phyloP scores from a whole-genome alignment of 2,797 vertebrate species.

The Sparus aurata region DNA sequence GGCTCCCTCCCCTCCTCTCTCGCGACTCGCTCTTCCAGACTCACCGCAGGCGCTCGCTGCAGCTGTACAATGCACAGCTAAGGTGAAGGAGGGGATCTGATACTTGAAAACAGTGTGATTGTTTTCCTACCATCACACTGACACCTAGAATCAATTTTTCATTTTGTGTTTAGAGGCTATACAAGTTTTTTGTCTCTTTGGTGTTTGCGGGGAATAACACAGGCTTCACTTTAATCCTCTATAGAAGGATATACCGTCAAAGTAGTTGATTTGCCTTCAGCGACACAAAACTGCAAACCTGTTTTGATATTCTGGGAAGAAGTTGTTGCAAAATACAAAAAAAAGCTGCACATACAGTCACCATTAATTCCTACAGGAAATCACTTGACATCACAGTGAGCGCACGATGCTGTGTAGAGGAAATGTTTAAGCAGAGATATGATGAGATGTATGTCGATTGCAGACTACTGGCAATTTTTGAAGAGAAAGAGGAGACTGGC shows the following conservation, averaged over 20 bases:
- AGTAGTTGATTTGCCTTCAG: constrained; percentile 53
- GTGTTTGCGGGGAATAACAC: constrained; percentile 54
- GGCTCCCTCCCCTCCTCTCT: constrained; percentile 40
- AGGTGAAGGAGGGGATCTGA: constrained; percentile 46
- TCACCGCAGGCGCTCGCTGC: constrained; percentile 56
- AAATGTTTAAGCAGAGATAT: constrained; percentile 49
- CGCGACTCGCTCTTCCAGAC: constrained; percentile 43
- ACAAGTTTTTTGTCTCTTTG: constrained; percentile 52
- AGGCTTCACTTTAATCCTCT: constrained; percentile 38
- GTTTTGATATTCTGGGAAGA: constrained; percentile 31
- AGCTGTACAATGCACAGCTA: constrained; percentile 56
- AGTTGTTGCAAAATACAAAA: constrained; percentile 1
- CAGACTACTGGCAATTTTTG: constrained; percentile 59
- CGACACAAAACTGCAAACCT: constrained; percentile 33
- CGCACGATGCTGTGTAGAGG: constrained; percentile 42
- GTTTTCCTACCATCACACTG: constrained; percentile 58
- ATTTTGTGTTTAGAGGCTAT: constrained; percentile 68
- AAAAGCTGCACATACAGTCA: constrained; percentile 17
- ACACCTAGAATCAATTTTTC: constrained; percentile 69
- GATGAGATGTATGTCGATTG: constrained; percentile 67
- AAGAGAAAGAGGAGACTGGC: constrained; percentile 55
- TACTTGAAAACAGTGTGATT: constrained; percentile 52
- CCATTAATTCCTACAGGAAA: constrained; percentile 37
- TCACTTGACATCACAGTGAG: constrained; percentile 49
- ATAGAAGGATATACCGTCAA: constrained; percentile 21